Base-by-base conservation (phyloP, 2,113 vertebrate genomes). In the Otocyon megalotis region DNA sequence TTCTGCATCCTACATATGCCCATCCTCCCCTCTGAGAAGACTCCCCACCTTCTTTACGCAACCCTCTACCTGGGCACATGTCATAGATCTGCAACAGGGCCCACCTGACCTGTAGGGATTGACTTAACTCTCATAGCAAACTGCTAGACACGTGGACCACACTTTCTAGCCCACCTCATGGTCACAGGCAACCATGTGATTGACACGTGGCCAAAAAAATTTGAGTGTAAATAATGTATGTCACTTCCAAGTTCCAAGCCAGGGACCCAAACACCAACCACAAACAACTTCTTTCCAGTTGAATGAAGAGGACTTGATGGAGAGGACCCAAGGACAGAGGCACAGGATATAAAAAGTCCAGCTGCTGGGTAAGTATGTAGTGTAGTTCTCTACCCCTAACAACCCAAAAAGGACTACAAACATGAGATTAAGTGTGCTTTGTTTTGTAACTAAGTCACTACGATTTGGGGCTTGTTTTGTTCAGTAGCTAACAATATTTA, bases 171-270 rank as follows among this genome's bases (percentile, higher is more conserved):
- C 32, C 54, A 24, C 32, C 35, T 28, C 50, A 16, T 0, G 4
- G 72, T 62, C 35, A 28, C 14, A 30, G 56, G 56, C 5, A 11
- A 94, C 62, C 53, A 60, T 5, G 20, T 26, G 20, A 20, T 83
- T 43, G 3, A 84, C 69, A 48, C 12, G 28, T 50, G 37, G 91
- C 79, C 37, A 12, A 43, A 28, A 30, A 60, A 67, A 67, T 54
- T 14, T n/a, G 43, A 22, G 9, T 0, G 3, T 19, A 17, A 50
- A 48, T n/a, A 56, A 32, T 6, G 0, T 8, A 43, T 12, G 53
- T 72, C 3, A 20, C 74, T 54, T 72, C 43, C 32, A 65, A 16
- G 19, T 54, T 72, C 43, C 32, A 65, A 16, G 19, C 20, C n/a
- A 43, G 63, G 28, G 20, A 79, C 24, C 30, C 16, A 22, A 48